Conservation (phyloP, 2,113 vertebrate genomes). For the Pseudopipra pipra region DNA sequence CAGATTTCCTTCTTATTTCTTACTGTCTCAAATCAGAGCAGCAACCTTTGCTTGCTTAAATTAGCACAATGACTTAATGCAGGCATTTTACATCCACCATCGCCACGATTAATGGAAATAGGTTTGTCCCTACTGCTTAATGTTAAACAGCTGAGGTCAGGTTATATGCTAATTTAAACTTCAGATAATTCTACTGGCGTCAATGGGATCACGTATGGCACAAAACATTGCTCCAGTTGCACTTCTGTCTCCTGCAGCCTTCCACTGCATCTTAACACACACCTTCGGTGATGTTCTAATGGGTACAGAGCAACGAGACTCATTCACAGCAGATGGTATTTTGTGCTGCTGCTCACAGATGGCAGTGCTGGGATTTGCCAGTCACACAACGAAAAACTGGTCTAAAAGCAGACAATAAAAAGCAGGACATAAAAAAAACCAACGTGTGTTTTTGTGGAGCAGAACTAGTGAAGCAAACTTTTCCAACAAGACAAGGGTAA, state of each 20-base stretch:
- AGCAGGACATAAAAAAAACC: not conserved
- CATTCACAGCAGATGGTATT: not conserved
- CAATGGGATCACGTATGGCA: not conserved
- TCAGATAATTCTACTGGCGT: not conserved
- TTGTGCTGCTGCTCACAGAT: not conserved
- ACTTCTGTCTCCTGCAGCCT: not conserved
- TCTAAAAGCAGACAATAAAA: not conserved
- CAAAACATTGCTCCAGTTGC: not conserved
- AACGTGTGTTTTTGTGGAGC: not conserved
- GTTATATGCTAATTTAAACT: constrained; percentile 14
- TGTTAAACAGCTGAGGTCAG: constrained; percentile 4
- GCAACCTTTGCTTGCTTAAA: not conserved
- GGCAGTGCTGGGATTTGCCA: not conserved
- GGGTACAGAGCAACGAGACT: not conserved
- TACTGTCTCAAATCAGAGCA: not conserved
- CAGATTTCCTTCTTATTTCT: not conserved
- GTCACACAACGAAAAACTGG: not conserved
- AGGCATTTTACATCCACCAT: not conserved
- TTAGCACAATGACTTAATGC: not conserved
- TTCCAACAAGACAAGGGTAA: not conserved
- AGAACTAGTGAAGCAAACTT: not conserved
- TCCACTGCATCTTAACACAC: not conserved
- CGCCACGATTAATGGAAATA: not conserved
- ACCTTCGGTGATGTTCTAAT: not conserved
- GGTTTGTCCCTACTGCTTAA: not conserved